Base-by-base conservation (phyloP, 2,797 vertebrate species). In the Knipowitschia caucasica region DNA sequence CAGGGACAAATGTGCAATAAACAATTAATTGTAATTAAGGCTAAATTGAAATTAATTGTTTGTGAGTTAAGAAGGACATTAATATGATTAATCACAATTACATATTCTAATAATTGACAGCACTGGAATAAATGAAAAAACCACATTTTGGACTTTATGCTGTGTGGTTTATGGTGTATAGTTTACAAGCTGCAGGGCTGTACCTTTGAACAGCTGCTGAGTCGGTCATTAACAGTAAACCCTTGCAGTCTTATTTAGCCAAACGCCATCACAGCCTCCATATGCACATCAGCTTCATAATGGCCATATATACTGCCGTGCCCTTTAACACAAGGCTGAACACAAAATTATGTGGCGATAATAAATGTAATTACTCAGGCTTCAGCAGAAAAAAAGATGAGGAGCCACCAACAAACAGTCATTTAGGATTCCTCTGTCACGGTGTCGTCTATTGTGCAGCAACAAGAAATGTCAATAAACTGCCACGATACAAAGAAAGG, bases 351-450 rank as follows among this genome's bases (percentile, higher is more conserved):
- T 80, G 70, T 77, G 77, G 73, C 59, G 70, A 72, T 77, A 82
- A 82, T 75, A 73, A 79, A 84, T 84, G 75, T 79, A 84, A 88
- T 88, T 85, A 85, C 65, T 71, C 67, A 78, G 77, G 67, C 71
- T 78, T 77, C 59, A 73, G 73, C 68, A 77, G 82, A 76, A 85
- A 75, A 84, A 75, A 77, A 69, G 58, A 50, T 55, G 69, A 69
- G 58, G 54, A 62, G 64, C 50, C 51, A 62, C 68, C 73, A 67
- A 79, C 62, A 74, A 76, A 78, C 53, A 72, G 56, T 42, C 52
- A 66, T 65, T 61, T 51, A 5, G 4, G 73, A 67, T 73, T 69
- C 9, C 18, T 29, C 26, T 46, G 14, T 45, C 43, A 46, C 43
- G 12, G 1, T 23, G 18, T 23, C 12, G 18, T 29, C 26, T 46